Base-by-base conservation (phyloP, 2,797 vertebrate genomes). In the Schizopygopsis pylzovi region DNA sequence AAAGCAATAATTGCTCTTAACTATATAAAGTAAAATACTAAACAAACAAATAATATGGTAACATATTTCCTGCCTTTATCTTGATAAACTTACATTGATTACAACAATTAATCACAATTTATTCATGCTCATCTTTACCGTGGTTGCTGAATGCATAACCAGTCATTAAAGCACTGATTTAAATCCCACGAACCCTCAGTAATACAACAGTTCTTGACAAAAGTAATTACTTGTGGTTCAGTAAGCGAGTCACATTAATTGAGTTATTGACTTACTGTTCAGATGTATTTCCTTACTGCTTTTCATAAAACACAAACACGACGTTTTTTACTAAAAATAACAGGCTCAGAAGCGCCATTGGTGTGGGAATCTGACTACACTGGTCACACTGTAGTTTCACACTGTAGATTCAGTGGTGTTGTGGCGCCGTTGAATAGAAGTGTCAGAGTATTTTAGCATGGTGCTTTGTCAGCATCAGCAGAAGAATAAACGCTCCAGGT, bases 401-500 rank as follows among this genome's bases (percentile, higher is more conserved):
- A 39, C 33, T 77, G 39, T 63, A 45, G 39, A 79, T 63, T 63
- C 77, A 79, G 56, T 79, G 39, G 77, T 79, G 77, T 45, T 63
- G 39, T 43, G 56, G n/a, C 4, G 15, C 22, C 0, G 1, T 18
- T 79, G 59, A 45, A 79, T 4, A 63, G 77, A 79, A 79, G 77
- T 63, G 77, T 63, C 39, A 16, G n/a, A 63, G n/a, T 63, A 45
- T 63, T 63, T 63, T 79, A 63, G 77, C 41, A 63, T 28, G 39
- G 56, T 25, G 77, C 25, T 79, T 45, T 45, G 41, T 63, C 77
- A 67, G 59, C 59, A 47, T 79, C 59, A 65, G 16, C n/a, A 18
- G 2, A 65, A 65, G 0, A 79, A 61, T 47, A 63, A 28, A 49
- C 1, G 2, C n/a, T 49, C 45, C 7, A 52, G 28, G 52, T 25